These are phyloP conservation scores for Alethe castanea DNA, from an alignment of 2,113 vertebrate genomes.

Conservation along the genomic window DNA sequence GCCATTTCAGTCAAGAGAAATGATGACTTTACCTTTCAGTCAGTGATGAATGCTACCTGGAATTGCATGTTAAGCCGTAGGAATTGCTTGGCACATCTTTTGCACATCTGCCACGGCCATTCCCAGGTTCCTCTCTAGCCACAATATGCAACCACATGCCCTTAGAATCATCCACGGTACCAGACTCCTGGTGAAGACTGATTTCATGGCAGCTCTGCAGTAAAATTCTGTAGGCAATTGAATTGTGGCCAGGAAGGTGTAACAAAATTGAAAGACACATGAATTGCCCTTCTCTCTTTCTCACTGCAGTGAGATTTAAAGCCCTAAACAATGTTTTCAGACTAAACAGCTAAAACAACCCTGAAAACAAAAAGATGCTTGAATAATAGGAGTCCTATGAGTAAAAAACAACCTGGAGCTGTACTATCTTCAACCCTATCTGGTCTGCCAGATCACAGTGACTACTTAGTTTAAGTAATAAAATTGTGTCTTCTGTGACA, in stretches of 20 bases:
- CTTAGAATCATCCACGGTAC: not conserved
- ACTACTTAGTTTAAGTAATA: not conserved
- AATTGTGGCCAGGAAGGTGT: not conserved
- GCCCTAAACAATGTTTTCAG: not conserved
- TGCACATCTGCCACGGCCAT: not conserved
- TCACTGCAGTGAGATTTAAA: not conserved
- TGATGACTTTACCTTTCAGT: not conserved
- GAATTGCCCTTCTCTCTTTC: not conserved
- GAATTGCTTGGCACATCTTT: conserved; percentile 3
- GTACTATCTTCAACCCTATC: not conserved
- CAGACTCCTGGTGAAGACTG: not conserved
- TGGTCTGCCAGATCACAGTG: not conserved
- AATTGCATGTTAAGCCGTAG: not conserved
- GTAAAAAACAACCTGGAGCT: not conserved
- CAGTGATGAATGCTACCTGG: not conserved
- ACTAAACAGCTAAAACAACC: not conserved
- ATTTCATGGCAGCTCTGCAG: not conserved
- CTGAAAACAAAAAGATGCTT: not conserved
- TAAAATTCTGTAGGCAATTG: not conserved
- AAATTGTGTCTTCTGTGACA: not conserved
- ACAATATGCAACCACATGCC: not conserved
- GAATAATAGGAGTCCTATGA: not conserved
- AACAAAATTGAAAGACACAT: not conserved
- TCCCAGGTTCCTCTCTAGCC: not conserved
- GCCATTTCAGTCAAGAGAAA: not conserved